Evolutionary conservation across 2,888 invertebrate species (phyloP).

Genomic region (Latrodectus elegans): DNA sequence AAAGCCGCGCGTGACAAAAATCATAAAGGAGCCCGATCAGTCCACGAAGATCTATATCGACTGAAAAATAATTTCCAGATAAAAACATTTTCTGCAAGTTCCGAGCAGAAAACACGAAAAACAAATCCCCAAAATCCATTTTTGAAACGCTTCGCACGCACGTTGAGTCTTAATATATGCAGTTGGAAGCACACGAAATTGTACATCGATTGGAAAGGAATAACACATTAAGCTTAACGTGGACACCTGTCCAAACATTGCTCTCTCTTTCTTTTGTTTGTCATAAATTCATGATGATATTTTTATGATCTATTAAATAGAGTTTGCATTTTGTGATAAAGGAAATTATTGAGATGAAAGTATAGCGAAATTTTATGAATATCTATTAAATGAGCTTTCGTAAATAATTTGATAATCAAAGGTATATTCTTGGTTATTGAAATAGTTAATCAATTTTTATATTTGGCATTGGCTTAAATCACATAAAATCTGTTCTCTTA

Average conservation of each 20-base stretch:
- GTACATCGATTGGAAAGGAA: not conserved
- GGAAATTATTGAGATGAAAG: too few species aligned
- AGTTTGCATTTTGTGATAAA: too few species aligned
- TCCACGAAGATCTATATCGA: not conserved
- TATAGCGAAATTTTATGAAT: too few species aligned
- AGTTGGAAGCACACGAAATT: not conserved
- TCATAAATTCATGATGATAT: too few species aligned
- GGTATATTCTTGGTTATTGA: too few species aligned
- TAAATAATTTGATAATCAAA: too few species aligned
- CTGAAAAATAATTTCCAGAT: not conserved
- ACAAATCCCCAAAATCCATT: not conserved
- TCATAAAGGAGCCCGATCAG: not conserved
- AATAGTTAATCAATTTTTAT: too few species aligned
- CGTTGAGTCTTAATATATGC: not conserved
- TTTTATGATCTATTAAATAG: too few species aligned
- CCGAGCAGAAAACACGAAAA: not conserved
- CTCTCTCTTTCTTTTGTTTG: not conserved
- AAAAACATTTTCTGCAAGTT: not conserved
- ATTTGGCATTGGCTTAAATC: too few species aligned
- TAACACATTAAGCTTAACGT: not conserved
- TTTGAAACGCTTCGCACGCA: constrained; percentile 2
- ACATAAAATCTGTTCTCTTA: too few species aligned
- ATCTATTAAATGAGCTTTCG: too few species aligned
- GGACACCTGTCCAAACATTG: not conserved
- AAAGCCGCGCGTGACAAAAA: not conserved